These are phyloP conservation scores for Phainopepla nitens DNA, from an alignment of 2,113 vertebrate genomes.

Conservation along the genomic window DNA sequence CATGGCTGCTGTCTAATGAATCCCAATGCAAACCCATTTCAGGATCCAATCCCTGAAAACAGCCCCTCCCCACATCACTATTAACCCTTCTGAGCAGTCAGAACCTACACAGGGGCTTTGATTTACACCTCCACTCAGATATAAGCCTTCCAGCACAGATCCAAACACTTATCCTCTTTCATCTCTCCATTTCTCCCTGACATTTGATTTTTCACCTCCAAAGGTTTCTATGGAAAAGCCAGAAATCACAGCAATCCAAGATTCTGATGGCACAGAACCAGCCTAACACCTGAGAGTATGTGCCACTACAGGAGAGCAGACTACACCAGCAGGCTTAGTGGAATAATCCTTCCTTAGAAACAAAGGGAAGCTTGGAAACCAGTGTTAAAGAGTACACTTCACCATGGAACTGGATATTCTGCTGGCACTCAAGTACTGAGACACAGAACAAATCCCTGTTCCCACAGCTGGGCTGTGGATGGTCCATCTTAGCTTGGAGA, in stretches of 20 bases:
- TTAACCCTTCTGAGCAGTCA: background rate
- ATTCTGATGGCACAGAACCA: background rate
- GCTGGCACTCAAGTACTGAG: background rate
- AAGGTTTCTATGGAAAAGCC: background rate
- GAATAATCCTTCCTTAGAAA: background rate
- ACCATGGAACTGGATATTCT: background rate
- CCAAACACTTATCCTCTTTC: background rate
- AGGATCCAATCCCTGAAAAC: background rate
- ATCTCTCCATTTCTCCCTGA: background rate
- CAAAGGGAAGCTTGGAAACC: background rate
- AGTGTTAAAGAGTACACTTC: background rate
- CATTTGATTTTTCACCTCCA: background rate
- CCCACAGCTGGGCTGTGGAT: background rate
- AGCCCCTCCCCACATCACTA: rapidly evolving
- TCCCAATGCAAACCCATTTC: background rate
- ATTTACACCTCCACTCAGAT: background rate
- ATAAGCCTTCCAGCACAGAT: background rate
- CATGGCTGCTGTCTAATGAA: background rate
- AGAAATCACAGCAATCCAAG: background rate
- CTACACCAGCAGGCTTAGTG: background rate
- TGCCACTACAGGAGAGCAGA: background rate
- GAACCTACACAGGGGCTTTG: background rate
- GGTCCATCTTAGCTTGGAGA: background rate
- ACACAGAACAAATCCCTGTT: background rate
- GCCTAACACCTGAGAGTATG: background rate